phyloP scores from a whole-genome alignment of 53 echinoderm and acorn worm species.

The Astropecten irregularis region DNA sequence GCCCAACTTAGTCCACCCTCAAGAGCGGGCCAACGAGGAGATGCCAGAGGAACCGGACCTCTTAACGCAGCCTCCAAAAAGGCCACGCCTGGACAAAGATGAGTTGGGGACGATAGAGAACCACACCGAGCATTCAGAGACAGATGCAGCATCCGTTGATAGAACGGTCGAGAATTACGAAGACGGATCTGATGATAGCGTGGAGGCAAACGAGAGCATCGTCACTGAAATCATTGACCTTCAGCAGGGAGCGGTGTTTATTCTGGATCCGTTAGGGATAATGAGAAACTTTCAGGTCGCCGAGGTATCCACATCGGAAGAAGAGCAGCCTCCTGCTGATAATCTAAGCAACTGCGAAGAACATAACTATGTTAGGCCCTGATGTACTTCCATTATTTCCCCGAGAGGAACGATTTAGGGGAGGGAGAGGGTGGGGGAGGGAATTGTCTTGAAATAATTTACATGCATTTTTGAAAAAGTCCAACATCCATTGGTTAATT shows the following conservation, averaged over 20 bases:
- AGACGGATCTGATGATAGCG: background rate
- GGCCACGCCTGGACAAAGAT: background rate
- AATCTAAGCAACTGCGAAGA: too few relatives aligned
- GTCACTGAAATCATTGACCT: conserved; percentile 43
- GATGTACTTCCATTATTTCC: too few relatives aligned
- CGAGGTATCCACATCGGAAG: background rate
- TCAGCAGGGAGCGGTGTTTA: conserved; percentile 36
- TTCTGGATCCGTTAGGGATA: conserved; percentile 15
- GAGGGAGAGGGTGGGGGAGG: too few relatives aligned
- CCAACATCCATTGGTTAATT: too few relatives aligned
- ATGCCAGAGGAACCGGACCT: background rate
- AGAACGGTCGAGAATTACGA: background rate
- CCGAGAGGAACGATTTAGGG: too few relatives aligned
- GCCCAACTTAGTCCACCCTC: background rate
- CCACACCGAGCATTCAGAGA: background rate
- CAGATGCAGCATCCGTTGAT: too few relatives aligned
- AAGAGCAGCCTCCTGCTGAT: too few relatives aligned
- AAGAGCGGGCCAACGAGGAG: background rate
- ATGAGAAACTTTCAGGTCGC: conserved; percentile 10
- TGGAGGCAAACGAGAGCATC: conserved; percentile 15
- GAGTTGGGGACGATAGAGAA: background rate
- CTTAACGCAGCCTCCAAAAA: background rate
- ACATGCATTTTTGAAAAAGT: too few relatives aligned
- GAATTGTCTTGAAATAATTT: too few relatives aligned
- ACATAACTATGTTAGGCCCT: too few relatives aligned